Base-by-base conservation (phyloP, 2,888 invertebrate species). In the Hydropsyche betteni region DNA sequence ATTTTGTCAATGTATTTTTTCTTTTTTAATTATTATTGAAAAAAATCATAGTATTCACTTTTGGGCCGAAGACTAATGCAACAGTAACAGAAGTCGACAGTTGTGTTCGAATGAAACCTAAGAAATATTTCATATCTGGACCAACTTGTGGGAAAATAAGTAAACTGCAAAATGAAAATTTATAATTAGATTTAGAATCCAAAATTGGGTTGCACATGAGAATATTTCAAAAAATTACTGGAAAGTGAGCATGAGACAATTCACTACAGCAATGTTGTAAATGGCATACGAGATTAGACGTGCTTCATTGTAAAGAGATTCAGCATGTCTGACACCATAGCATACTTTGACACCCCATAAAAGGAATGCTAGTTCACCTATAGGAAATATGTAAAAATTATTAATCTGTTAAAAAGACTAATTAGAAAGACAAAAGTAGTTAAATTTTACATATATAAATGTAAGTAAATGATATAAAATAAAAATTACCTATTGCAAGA, bases 251-350 rank as follows among this genome's bases (percentile, higher is more conserved):
- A 97, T 96, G 80, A 95, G 90, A 74, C 93, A 94, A 86, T 97
- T 97, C 81, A 97, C 95, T 75, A 95, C 90, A 80, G 96, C 95
- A 81, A 97, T 97, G 84, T 97, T 97, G 87, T 97, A 97, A 80
- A 97, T 96, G 72, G 97, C 96, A 85, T 95, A 96, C 77, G 96
- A 96, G 84, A 97, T 97, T 81, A 95, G 91, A 81, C 94, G 89
- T 14, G 97, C 97, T 85, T 97, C 97, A 85, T 97, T 96, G 87
- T 96, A 97, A 53, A 96, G 88, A 64, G 96, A 96, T 83, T 97
- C 96, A 0, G 96, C 96, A 84, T 97, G 96, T 76, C 94, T 88
- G 4, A 95, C 94, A 81, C 94, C 92, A 84, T 94, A 95, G 82
- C 95, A 95, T 50, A 95, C 94, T 69, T 93, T 89, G 58, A 95